Percentiles rank a stretch among this genome's conserved stretches.
Conservation (phyloP, 2,113 vertebrate genomes). For the Centrocercus urophasianus region DNA sequence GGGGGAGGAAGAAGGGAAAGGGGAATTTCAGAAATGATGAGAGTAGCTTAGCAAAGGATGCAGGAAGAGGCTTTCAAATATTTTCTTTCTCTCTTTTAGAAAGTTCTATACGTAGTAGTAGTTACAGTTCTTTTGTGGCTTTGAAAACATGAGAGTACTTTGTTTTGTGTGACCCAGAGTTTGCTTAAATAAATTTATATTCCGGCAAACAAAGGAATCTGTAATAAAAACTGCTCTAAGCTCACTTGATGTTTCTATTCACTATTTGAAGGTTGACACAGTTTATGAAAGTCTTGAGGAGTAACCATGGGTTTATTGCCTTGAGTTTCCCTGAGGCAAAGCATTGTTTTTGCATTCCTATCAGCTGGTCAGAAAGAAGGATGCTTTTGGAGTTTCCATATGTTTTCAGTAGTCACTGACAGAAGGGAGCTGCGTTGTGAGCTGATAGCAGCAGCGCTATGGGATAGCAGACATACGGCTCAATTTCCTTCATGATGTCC, state of each 20-base stretch:
- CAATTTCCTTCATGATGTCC: not conserved
- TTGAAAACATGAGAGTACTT: not conserved
- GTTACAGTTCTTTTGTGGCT: not conserved
- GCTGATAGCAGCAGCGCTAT: not conserved
- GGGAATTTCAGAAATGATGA: not conserved
- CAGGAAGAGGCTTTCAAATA: not conserved
- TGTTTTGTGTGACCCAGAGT: not conserved
- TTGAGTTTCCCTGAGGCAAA: accelerated
- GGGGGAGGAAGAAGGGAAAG: not conserved
- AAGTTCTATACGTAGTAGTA: not conserved
- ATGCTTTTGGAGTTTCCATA: not conserved
- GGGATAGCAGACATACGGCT: accelerated
- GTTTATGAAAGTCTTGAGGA: not conserved
- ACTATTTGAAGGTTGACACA: not conserved
- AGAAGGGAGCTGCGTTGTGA: not conserved
- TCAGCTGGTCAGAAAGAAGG: not conserved
- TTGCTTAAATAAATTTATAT: not conserved
- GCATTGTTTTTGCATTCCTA: not conserved
- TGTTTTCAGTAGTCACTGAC: not conserved
- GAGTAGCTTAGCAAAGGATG: not conserved
- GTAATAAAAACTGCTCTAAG: not conserved
- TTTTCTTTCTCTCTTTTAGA: not conserved
- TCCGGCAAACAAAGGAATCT: not conserved
- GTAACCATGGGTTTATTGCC: not conserved
- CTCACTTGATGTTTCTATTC: not conserved